phyloP scores from a whole-genome alignment of 2,113 vertebrate genomes.

The Ammodytes marinus region DNA sequence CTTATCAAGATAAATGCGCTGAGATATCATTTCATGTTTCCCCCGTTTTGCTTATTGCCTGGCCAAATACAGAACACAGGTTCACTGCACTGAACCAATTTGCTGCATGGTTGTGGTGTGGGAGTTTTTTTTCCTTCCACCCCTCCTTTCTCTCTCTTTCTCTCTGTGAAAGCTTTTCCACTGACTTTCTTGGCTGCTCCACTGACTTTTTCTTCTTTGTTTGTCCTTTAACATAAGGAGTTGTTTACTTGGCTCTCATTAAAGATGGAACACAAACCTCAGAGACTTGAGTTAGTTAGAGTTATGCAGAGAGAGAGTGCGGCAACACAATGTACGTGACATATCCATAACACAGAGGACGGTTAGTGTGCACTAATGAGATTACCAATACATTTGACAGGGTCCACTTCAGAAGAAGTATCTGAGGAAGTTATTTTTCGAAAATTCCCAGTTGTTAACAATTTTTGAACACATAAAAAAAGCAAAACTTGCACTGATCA shows the following conservation, averaged over 20 bases:
- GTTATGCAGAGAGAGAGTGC: conserved; percentile 42
- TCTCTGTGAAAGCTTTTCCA: conserved; percentile 54
- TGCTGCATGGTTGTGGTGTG: conserved; percentile 72
- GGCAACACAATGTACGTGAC: conserved; percentile 55
- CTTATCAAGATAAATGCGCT: conserved; percentile 79
- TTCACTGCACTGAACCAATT: conserved; percentile 78
- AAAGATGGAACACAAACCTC: conserved; percentile 56
- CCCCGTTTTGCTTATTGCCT: conserved; percentile 65
- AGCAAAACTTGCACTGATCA: background rate
- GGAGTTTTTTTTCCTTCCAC: conserved; percentile 33
- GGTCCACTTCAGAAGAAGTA: conserved; percentile 26
- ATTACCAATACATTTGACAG: conserved; percentile 22
- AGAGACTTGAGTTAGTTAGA: conserved; percentile 51
- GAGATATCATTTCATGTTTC: conserved; percentile 78
- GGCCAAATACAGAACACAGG: conserved; percentile 66
- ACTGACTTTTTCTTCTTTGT: conserved; percentile 1
- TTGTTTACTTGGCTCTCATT: conserved; percentile 71
- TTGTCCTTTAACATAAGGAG: conserved; percentile 61
- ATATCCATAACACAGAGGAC: conserved; percentile 22
- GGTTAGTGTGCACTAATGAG: background rate
- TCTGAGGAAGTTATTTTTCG: conserved; percentile 18
- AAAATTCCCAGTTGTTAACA: conserved; percentile 8
- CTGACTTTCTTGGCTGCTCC: conserved; percentile 52
- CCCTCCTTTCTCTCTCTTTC: conserved; percentile 32
- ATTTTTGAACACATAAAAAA: background rate